A percentile compares a stretch with the other conserved stretches of the same genome.
Evolutionary conservation across 1,140 invertebrate species (phyloP).

Genomic region (Atta texana): DNA sequence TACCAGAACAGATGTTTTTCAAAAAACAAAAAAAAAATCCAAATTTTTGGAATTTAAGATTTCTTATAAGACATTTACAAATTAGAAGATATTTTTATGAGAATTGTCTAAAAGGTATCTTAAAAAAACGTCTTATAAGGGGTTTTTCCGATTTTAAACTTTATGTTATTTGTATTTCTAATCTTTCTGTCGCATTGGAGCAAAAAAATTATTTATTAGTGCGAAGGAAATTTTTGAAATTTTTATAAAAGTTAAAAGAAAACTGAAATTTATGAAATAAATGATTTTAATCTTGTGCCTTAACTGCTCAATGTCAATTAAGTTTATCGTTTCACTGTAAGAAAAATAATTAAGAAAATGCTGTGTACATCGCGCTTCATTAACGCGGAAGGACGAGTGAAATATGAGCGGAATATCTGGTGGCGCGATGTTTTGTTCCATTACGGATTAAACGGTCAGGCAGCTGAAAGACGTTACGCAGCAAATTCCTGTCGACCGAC

Average conservation of each 20-base stretch:
- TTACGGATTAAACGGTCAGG: constrained; percentile 60
- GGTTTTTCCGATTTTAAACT: too few species aligned
- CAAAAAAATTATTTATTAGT: background rate
- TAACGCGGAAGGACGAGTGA: constrained; percentile 44
- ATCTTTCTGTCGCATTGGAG: background rate
- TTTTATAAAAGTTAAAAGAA: background rate
- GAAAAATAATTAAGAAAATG: constrained; percentile 45
- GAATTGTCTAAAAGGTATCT: too few species aligned
- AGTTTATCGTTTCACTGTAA: constrained; percentile 3
- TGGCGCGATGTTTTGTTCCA: constrained; percentile 50
- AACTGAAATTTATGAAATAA: constrained; percentile 2
- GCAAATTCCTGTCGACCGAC: constrained; percentile 56
- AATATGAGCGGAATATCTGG: constrained; percentile 48
- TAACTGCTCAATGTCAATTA: constrained; percentile 30
- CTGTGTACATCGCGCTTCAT: constrained; percentile 38
- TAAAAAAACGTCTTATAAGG: too few species aligned
- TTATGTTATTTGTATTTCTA: background rate
- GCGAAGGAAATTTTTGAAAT: background rate
- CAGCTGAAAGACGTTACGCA: constrained; percentile 56
- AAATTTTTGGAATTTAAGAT: too few species aligned
- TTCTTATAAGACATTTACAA: too few species aligned
- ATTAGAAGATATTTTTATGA: too few species aligned
- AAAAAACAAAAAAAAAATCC: too few species aligned
- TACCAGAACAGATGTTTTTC: too few species aligned
- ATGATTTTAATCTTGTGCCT: background rate